Conservation (phyloP, 2,888 invertebrate species). For the Charanyca ferruginea region DNA sequence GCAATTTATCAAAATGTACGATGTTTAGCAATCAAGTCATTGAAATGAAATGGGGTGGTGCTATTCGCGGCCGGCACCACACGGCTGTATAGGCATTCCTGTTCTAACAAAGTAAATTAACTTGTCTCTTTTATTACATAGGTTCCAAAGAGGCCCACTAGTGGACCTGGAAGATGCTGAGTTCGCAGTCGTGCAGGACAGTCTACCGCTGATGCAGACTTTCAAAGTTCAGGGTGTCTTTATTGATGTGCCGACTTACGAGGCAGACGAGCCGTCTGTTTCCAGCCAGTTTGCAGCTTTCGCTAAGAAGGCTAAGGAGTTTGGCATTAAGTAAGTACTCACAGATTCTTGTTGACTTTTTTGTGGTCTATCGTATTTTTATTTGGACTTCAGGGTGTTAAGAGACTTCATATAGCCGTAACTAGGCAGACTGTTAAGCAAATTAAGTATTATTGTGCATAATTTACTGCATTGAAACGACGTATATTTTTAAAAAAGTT, state of each 20-base stretch:
- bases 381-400: not conserved
- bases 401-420: not conserved
- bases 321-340: constrained; percentile 87
- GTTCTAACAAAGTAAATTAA: too few species aligned
- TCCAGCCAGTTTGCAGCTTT: constrained; percentile 76
- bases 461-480: too few species aligned
- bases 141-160: constrained; percentile 95
- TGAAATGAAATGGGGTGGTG: too few species aligned
- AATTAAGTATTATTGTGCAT: too few species aligned
- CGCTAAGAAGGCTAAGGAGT: constrained; percentile 86
- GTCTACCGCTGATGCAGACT: constrained; percentile 67
- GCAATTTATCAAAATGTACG: too few species aligned
- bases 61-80: too few species aligned
- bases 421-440: too few species aligned
- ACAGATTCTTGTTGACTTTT: not conserved
- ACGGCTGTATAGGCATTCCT: too few species aligned
- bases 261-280: constrained; percentile 84
- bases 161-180: constrained; percentile 90
- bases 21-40: too few species aligned
- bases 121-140: too few species aligned
- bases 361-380: not conserved
- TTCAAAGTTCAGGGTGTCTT: constrained; percentile 92
- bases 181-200: constrained; percentile 60
- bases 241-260: constrained; percentile 92
- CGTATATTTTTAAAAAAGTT: too few species aligned